Percentiles rank a stretch among this genome's conserved stretches.
These are phyloP conservation scores for Allygus modestus DNA, from an alignment of 2,888 invertebrate species.

Conservation along the genomic window DNA sequence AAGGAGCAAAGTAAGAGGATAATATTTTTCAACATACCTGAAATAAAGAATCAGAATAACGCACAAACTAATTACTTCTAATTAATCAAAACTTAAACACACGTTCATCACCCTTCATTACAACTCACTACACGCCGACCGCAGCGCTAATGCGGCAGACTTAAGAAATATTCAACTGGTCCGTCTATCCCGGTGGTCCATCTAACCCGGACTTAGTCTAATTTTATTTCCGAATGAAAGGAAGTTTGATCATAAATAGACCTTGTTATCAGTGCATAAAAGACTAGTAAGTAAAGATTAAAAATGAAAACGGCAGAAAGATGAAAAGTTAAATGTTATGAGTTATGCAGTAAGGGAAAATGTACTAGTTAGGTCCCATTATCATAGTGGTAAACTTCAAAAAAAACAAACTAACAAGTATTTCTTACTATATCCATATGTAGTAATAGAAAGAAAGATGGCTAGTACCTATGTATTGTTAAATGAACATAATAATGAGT, in stretches of 20 bases:
- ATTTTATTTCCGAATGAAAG: background rate
- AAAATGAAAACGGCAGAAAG: background rate
- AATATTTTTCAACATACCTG: constrained; percentile 47
- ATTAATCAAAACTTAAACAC: constrained; percentile 27
- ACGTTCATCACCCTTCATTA: constrained; percentile 25
- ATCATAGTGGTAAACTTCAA: background rate
- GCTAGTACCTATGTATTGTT: too few relatives aligned
- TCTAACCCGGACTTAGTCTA: constrained; percentile 41
- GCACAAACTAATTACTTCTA: constrained; percentile 31
- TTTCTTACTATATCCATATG: background rate
- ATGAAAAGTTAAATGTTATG: background rate
- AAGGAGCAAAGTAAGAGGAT: constrained; percentile 29
- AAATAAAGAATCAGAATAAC: constrained; percentile 28
- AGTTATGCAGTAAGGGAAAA: background rate
- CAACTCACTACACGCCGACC: constrained; percentile 20
- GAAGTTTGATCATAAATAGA: background rate
- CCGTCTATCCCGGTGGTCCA: constrained; percentile 48
- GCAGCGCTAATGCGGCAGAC: constrained; percentile 39
- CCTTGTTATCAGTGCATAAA: background rate
- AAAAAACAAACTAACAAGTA: background rate
- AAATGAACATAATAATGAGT: too few relatives aligned
- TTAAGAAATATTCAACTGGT: constrained; percentile 25
- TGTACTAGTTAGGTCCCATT: background rate
- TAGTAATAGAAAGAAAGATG: too few relatives aligned
- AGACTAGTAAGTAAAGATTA: background rate